Percentiles rank a stretch among this genome's conserved stretches.
phyloP scores from a whole-genome alignment of 2,888 invertebrate genomes.

The Cephus sareptanus region DNA sequence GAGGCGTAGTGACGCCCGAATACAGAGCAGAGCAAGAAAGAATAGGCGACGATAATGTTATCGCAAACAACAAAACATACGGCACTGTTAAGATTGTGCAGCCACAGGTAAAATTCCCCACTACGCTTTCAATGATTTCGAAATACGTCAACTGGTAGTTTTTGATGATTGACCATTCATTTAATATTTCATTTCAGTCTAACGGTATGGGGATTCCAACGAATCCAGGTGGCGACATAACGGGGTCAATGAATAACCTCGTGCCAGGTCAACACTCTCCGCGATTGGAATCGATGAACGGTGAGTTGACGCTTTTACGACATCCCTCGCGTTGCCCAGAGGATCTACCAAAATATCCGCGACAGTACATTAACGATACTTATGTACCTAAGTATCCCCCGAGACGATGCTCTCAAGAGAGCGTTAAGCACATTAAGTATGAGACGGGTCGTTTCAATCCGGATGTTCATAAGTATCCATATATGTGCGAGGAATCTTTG shows the following conservation, averaged over 20 bases:
- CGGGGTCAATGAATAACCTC: slow-evolving; percentile 62
- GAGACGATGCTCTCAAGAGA: slow-evolving; percentile 46
- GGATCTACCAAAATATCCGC: slow-evolving; percentile 49
- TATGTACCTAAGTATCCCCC: slow-evolving; percentile 48
- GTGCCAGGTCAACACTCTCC: slow-evolving; percentile 56
- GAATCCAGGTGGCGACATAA: slow-evolving; percentile 50
- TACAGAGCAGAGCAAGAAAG: slow-evolving; percentile 72
- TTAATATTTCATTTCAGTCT: slow-evolving; percentile 31
- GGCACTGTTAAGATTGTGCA: slow-evolving; percentile 67
- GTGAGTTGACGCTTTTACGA: slow-evolving; percentile 59
- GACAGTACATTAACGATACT: slow-evolving; percentile 42
- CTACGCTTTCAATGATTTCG: background rate
- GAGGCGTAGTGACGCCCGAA: slow-evolving; percentile 78
- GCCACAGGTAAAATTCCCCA: slow-evolving; percentile 53
- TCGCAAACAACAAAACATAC: slow-evolving; percentile 71
- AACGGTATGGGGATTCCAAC: slow-evolving; percentile 51
- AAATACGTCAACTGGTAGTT: background rate
- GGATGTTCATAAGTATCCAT: slow-evolving; percentile 52
- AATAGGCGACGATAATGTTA: slow-evolving; percentile 67
- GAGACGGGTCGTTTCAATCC: slow-evolving; percentile 36
- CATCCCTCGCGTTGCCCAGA: slow-evolving; percentile 47
- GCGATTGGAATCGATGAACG: slow-evolving; percentile 61
- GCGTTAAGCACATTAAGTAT: slow-evolving; percentile 36
- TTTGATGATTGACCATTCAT: background rate
- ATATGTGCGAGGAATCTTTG: slow-evolving; percentile 57